phyloP scores from a whole-genome alignment of 2,888 invertebrate species.

The Morpho achilles region DNA sequence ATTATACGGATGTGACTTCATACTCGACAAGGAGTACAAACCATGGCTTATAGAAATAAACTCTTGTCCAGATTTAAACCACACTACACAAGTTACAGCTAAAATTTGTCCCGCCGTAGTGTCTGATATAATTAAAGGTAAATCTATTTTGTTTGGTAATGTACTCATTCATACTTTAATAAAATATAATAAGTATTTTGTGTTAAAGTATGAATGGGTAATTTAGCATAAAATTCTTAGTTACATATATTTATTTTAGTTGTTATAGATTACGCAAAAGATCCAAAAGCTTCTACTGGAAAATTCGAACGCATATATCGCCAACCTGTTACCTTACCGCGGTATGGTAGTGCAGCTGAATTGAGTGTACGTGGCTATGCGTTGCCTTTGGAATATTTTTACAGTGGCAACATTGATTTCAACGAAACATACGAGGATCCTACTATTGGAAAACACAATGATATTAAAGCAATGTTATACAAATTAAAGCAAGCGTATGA shows the following conservation, averaged over 20 bases:
- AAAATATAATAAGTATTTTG: too few relatives aligned
- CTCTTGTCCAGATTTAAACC: constrained; percentile 89
- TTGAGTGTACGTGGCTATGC: constrained; percentile 46
- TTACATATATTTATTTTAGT: constrained; percentile 52
- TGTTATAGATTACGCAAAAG: constrained; percentile 65
- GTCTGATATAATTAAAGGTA: constrained; percentile 93
- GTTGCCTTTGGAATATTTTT: constrained; percentile 57
- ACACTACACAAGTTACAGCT: constrained; percentile 90
- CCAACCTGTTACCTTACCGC: constrained; percentile 54
- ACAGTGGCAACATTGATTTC: constrained; percentile 47
- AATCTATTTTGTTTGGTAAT: not conserved
- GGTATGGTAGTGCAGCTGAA: constrained; percentile 44
- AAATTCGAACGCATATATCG: constrained; percentile 78
- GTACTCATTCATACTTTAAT: too few relatives aligned
- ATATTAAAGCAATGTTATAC: constrained; percentile 40
- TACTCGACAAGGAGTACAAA: constrained; percentile 89
- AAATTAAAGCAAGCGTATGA: constrained; percentile 46
- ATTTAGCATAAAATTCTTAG: too few relatives aligned
- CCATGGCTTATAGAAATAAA: constrained; percentile 97
- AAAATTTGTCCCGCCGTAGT: constrained; percentile 89
- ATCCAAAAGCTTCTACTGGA: constrained; percentile 73
- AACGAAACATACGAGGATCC: constrained; percentile 38
- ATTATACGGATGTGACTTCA: constrained; percentile 95
- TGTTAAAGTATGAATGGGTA: too few relatives aligned
- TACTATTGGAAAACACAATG: constrained; percentile 40